Evolutionary conservation across 2,888 invertebrate genomes (phyloP).

Genomic region (Drosophila paramelanica): DNA sequence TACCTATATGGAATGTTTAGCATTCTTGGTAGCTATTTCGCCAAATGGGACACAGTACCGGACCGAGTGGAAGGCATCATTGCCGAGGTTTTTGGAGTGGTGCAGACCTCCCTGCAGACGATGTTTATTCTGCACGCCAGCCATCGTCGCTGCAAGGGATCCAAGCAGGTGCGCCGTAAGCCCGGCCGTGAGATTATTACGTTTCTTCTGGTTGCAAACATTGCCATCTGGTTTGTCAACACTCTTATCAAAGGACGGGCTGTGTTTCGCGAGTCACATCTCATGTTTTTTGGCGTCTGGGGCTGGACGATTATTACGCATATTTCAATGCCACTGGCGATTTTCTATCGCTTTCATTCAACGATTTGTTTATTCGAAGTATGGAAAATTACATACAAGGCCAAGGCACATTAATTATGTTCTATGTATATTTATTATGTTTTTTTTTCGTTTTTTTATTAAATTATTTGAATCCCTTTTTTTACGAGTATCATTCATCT

Average conservation of each 20-base stretch:
- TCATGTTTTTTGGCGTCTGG: constrained; percentile 93
- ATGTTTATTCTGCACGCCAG: constrained; percentile 91
- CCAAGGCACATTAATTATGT: constrained; percentile 84
- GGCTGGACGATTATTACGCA: constrained; percentile 96
- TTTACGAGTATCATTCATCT: constrained; percentile 4
- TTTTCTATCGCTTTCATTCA: constrained; percentile 96
- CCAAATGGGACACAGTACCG: constrained; percentile 83
- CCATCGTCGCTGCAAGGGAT: constrained; percentile 90
- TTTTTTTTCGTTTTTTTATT: constrained; percentile 6
- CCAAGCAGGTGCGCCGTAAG: constrained; percentile 90
- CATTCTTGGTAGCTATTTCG: constrained; percentile 88
- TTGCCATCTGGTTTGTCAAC: constrained; percentile 95
- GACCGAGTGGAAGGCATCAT: constrained; percentile 88
- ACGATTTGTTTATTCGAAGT: constrained; percentile 96
- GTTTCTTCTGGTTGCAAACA: constrained; percentile 92
- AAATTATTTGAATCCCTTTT: constrained; percentile 11
- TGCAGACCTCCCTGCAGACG: constrained; percentile 92
- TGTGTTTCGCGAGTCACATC: constrained; percentile 92
- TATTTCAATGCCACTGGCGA: constrained; percentile 94
- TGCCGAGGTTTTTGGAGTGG: constrained; percentile 90
- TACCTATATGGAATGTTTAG: constrained; percentile 95
- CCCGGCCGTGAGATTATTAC: constrained; percentile 94
- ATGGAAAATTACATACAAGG: constrained; percentile 95
- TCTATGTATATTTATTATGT: neutral
- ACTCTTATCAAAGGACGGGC: constrained; percentile 93